Evolutionary conservation across 92 coral and sea anemone genomes (phyloP).

Genomic region (Micromussa lordhowensis): DNA sequence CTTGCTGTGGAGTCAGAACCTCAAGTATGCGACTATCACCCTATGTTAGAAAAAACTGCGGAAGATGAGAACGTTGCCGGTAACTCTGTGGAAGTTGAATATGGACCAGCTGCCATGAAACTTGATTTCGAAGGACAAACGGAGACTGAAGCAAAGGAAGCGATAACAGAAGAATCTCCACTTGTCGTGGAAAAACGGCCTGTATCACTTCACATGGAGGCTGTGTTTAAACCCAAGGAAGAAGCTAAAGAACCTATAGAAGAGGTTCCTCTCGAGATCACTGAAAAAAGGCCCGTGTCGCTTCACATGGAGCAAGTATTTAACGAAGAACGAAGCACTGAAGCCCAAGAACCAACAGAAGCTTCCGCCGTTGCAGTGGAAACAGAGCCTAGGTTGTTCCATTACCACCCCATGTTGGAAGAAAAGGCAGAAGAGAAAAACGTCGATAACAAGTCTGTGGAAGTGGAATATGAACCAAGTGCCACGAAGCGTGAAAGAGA

Average conservation of each 20-base stretch:
- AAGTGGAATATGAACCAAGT: not conserved
- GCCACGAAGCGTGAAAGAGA: not conserved
- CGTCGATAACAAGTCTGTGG: not conserved
- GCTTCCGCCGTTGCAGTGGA: not conserved
- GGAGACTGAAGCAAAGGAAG: not conserved
- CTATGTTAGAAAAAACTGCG: not conserved
- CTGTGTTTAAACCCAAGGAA: not conserved
- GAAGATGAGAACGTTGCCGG: not conserved
- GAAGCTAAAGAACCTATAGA: not conserved
- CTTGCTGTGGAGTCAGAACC: not conserved
- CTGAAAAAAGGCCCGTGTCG: slow-evolving; percentile 27
- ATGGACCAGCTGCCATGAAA: not conserved
- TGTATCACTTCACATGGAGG: slow-evolving; percentile 1
- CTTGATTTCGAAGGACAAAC: not conserved
- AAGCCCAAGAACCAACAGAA: not conserved
- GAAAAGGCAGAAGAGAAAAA: not conserved
- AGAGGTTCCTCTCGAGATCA: slow-evolving; percentile 7
- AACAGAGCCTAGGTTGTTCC: not conserved
- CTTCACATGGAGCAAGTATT: not conserved
- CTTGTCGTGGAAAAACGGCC: not conserved
- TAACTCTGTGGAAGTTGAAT: not conserved
- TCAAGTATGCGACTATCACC: not conserved
- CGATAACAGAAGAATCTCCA: slow-evolving; percentile 11
- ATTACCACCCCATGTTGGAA: not conserved
- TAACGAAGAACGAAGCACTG: not conserved